A percentile compares a stretch with the other conserved stretches of the same genome.
Conservation (phyloP, 2,113 vertebrate genomes). For the Anguilla rostrata region DNA sequence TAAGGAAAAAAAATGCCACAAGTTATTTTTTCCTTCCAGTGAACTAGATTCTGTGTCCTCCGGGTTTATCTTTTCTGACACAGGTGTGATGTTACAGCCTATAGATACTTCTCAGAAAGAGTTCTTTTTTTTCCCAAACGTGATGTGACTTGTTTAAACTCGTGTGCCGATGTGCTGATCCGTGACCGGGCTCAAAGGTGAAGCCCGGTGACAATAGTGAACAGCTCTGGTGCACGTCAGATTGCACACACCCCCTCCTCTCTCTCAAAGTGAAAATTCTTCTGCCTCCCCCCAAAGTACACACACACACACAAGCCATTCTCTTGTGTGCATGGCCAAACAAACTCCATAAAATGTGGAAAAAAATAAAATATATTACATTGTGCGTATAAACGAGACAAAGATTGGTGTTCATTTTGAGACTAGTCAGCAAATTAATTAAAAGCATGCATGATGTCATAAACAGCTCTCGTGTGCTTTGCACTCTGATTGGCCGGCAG, state of each 20-base stretch:
- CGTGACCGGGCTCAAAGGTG: not conserved
- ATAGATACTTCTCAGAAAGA: not conserved
- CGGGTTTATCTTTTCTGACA: not conserved
- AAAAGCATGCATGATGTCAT: not conserved
- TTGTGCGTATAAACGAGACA: not conserved
- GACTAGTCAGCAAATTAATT: not conserved
- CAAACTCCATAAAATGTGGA: not conserved
- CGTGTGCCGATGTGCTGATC: not conserved
- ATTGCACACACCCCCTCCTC: slow-evolving; percentile 22
- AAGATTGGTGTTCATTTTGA: not conserved
- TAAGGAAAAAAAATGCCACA: not conserved
- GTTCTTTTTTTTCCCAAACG: not conserved
- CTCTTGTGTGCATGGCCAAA: slow-evolving; percentile 9
- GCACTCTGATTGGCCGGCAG: not conserved
- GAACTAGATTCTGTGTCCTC: not conserved
- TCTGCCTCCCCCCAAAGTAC: slow-evolving; percentile 22
- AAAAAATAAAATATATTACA: not conserved
- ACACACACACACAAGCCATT: slow-evolving; percentile 35
- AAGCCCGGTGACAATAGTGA: not conserved
- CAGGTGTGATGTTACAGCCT: not conserved
- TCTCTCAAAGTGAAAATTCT: slow-evolving; percentile 35
- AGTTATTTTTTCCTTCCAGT: not conserved
- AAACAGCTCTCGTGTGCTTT: not conserved
- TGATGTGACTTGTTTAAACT: not conserved
- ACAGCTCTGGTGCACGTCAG: not conserved